phyloP scores from a whole-genome alignment of 2,797 vertebrate genomes.

The Botia kubotai region DNA sequence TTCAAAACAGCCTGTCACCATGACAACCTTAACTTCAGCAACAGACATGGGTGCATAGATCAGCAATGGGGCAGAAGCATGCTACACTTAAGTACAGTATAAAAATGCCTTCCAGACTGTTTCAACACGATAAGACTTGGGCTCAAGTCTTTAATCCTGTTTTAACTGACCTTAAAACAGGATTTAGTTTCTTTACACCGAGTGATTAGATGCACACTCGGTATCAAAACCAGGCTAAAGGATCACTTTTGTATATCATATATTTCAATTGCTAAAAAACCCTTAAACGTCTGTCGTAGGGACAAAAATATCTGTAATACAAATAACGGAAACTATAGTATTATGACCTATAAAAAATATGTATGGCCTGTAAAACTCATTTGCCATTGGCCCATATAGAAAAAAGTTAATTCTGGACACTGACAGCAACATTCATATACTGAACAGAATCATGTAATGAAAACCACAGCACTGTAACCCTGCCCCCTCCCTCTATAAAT shows the following conservation, averaged over 20 bases:
- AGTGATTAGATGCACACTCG: background rate
- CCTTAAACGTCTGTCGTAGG: too few species aligned
- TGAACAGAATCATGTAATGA: background rate
- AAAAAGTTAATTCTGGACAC: background rate
- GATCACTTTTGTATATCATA: background rate
- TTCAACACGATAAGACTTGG: too few species aligned
- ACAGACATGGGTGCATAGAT: background rate
- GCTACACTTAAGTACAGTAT: background rate
- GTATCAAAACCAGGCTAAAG: background rate
- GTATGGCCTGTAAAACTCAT: background rate
- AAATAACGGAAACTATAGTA: background rate
- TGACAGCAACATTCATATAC: conserved; percentile 4
- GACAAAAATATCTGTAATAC: too few species aligned
- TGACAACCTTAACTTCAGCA: conserved; percentile 26
- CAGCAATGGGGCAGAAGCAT: background rate
- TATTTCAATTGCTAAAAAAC: background rate
- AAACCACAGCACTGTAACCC: background rate
- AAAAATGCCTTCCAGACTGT: background rate
- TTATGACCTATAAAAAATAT: background rate
- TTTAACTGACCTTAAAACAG: background rate
- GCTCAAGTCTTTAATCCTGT: background rate
- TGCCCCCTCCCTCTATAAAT: background rate
- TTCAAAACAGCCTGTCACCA: conserved; percentile 2
- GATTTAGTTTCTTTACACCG: background rate
- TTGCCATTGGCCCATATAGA: background rate